phyloP scores from a whole-genome alignment of 2,113 vertebrate genomes.

The Taurulus bubalis region DNA sequence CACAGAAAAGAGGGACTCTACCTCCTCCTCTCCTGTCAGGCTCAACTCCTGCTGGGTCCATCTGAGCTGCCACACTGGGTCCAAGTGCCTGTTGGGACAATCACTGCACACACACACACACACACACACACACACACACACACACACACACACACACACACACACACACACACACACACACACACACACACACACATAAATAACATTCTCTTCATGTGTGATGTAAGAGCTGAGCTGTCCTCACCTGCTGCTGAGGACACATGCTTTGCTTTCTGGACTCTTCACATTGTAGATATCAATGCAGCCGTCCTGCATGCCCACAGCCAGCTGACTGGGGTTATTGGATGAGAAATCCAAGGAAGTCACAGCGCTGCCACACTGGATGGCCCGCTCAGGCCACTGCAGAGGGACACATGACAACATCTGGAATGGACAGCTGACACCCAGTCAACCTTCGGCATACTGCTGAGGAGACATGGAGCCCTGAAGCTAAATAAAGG shows the following conservation, averaged over 20 bases:
- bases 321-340: slow-evolving; percentile 85
- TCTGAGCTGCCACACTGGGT: slow-evolving; percentile 89
- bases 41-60: slow-evolving; percentile 86
- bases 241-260: slow-evolving; percentile 83
- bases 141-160: background rate
- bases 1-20: slow-evolving; percentile 87
- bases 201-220: background rate
- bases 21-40: slow-evolving; percentile 79
- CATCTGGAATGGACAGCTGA: background rate
- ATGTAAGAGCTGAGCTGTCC: background rate
- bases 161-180: slow-evolving; percentile 7
- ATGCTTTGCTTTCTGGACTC: background rate
- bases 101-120: slow-evolving; percentile 75
- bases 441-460: background rate
- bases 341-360: slow-evolving; percentile 89
- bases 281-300: slow-evolving; percentile 84
- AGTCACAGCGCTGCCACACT: slow-evolving; percentile 84
- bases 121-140: slow-evolving; percentile 8
- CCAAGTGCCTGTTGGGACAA: slow-evolving; percentile 84
- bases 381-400: slow-evolving; percentile 92
- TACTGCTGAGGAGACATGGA: background rate
- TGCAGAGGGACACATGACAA: slow-evolving; percentile 58
- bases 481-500: background rate
- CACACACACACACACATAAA: background rate
- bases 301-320: slow-evolving; percentile 85